Conservation (phyloP, 2,797 vertebrate genomes). For the Parambassis ranga region DNA sequence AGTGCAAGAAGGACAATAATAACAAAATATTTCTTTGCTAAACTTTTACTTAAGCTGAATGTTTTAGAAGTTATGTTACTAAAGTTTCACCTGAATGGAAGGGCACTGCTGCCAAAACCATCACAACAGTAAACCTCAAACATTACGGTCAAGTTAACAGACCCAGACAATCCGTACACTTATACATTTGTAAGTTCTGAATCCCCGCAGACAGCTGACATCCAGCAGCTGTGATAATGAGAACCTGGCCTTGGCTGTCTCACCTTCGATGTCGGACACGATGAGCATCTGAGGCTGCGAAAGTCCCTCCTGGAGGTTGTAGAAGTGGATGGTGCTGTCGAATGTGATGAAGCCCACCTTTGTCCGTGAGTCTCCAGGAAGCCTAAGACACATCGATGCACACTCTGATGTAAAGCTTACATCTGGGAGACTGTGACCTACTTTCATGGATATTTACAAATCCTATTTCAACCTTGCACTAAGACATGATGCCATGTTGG, state of each 20-base stretch:
- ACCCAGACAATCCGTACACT: background rate
- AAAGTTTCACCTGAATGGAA: background rate
- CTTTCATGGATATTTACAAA: background rate
- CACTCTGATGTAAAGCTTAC: background rate
- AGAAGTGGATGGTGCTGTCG: conserved; percentile 98
- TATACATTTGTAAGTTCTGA: accelerated
- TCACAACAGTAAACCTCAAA: background rate
- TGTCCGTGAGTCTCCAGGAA: conserved; percentile 95
- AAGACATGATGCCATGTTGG: background rate
- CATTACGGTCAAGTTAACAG: background rate
- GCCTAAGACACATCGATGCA: conserved; percentile 72
- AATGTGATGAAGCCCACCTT: conserved; percentile 98
- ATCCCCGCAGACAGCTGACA: background rate
- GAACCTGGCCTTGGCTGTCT: conserved; percentile 13
- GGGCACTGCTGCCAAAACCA: background rate
- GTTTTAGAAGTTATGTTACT: background rate
- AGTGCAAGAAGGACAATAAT: background rate
- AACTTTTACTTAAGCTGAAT: background rate
- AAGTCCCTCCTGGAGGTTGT: conserved; percentile 96
- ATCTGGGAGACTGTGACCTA: background rate
- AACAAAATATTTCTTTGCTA: background rate
- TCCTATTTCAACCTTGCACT: background rate
- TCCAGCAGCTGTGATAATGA: background rate
- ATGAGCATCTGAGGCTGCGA: conserved; percentile 98
- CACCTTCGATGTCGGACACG: conserved; percentile 97